These are phyloP conservation scores for Araneus ventricosus DNA, from an alignment of 1,140 invertebrate genomes.

Conservation along the genomic window DNA sequence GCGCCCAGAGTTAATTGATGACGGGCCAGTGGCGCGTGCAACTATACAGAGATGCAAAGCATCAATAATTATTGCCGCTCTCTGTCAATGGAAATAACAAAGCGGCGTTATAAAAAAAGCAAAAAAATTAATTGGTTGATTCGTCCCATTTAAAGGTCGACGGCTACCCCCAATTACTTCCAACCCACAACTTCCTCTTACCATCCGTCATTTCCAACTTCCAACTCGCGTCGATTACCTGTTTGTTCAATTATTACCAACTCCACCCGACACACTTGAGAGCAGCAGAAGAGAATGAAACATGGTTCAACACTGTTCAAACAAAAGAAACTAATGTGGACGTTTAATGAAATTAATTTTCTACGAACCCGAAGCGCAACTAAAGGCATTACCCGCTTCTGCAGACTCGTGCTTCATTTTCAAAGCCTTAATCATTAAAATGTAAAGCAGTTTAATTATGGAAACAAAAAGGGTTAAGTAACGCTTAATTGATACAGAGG, in stretches of 20 bases:
- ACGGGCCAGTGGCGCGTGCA: conserved; percentile 46
- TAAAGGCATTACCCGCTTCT: neutral
- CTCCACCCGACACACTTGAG: conserved; percentile 29
- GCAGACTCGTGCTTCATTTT: neutral
- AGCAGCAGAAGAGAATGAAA: neutral
- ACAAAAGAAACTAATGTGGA: neutral
- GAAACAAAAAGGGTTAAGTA: neutral
- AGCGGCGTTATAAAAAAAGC: conserved; percentile 56
- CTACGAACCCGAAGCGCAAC: neutral
- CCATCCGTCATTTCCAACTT: conserved; percentile 44
- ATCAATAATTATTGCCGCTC: conserved; percentile 66
- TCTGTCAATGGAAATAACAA: conserved; percentile 58
- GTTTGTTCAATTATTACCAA: conserved; percentile 55
- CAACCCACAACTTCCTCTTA: conserved; percentile 67
- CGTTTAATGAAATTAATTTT: conserved; percentile 24
- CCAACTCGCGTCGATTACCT: conserved; percentile 19
- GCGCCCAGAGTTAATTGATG: conserved; percentile 53
- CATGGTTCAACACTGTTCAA: neutral
- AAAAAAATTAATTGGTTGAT: conserved; percentile 70
- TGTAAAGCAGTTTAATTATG: conserved; percentile 7
- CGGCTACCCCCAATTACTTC: conserved; percentile 68
- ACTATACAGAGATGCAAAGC: conserved; percentile 31
- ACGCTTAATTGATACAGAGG: neutral
- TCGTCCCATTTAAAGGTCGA: conserved; percentile 75
- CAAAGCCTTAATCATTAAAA: neutral